A percentile compares a stretch with the other conserved stretches of the same genome.
phyloP scores from a whole-genome alignment of 2,797 vertebrate species.

The Paratrypauchen microcephalus region DNA sequence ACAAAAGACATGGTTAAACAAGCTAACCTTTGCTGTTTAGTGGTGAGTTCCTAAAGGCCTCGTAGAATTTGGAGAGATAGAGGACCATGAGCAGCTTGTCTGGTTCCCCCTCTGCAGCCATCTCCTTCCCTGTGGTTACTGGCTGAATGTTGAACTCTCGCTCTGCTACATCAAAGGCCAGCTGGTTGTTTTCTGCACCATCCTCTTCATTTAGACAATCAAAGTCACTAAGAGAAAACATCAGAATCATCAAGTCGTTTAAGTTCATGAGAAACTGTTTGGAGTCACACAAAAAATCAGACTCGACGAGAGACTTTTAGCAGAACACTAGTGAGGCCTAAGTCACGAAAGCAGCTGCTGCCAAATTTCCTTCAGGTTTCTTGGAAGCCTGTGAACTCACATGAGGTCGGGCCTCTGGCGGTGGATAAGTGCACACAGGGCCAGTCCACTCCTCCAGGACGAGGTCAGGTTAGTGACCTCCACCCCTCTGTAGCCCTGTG shows the following conservation, averaged over 20 bases:
- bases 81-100: conserved; percentile 96
- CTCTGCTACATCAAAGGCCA: conserved; percentile 91
- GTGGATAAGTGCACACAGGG: conserved; percentile 93
- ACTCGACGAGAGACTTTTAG: conserved; percentile 6
- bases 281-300: neutral
- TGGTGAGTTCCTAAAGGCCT: conserved; percentile 85
- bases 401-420: conserved; percentile 90
- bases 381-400: conserved; percentile 69
- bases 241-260: neutral
- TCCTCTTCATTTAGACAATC: conserved; percentile 86
- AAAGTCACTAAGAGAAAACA: conserved; percentile 80
- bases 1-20: neutral
- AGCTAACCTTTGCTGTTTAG: conserved; percentile 77
- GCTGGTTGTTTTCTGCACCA: conserved; percentile 86
- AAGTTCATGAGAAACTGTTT: neutral
- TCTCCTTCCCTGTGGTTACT: conserved; percentile 87
- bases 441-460: conserved; percentile 92
- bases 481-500: conserved; percentile 86
- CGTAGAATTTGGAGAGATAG: conserved; percentile 94
- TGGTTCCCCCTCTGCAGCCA: conserved; percentile 80
- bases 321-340: neutral
- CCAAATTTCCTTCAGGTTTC: conserved; percentile 5
- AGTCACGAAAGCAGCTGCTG: conserved; percentile 6
- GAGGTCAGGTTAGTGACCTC: conserved; percentile 83
- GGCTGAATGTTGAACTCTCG: conserved; percentile 90